Evolutionary conservation across 1,140 invertebrate species (phyloP), one percentile per base, ranked within the genome.

Genomic region (Eupeodes corollae): DNA sequence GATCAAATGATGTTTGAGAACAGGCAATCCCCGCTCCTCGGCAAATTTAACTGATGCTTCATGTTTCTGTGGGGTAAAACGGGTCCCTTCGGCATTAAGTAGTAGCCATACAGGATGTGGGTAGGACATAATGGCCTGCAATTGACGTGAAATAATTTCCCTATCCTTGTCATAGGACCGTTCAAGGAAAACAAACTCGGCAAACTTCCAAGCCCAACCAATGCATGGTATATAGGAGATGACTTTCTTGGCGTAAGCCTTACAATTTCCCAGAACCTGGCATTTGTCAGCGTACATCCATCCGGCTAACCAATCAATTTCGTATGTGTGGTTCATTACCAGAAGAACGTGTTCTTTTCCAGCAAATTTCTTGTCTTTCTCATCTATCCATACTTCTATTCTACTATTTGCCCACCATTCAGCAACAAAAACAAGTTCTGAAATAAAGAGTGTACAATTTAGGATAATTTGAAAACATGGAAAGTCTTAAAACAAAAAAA

Each of bases 121-220:
- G 75, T 95, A 93, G 53, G 90, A 82, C 44, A 80, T 78, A 15
- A 96, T 73, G 67, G 88, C 79, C 54, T 77, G 76, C 41, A 97
- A 77, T 69, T 94, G 88, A 30, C 71, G 70, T 44, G 80, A 77
- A 52, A 97, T 88, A 38, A 82, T 84, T 57, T 82, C 76, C 65
- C 79, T 86, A 64, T 95, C 93, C 69, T 92, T 88, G 18, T 91
- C 84, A 78, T 84, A 96, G 55, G 84, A 86, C 55, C 93, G 79
- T 66, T 93, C 88, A 30, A 98, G 72, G 70, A 96, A 96, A 48
- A 95, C 84, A 71, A 84, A 86, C 68, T 96, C 92, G 6, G 84
- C 85, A 69, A 94, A 91, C 72, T 87, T 86, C 91, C 91, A 97
- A 49, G 83, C 81, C 91, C 92, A 98, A 42, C 93, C 93, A 52